These are phyloP conservation scores for Neodiprion fabricii DNA, from an alignment of 1,140 invertebrate species.

Conservation along the genomic window DNA sequence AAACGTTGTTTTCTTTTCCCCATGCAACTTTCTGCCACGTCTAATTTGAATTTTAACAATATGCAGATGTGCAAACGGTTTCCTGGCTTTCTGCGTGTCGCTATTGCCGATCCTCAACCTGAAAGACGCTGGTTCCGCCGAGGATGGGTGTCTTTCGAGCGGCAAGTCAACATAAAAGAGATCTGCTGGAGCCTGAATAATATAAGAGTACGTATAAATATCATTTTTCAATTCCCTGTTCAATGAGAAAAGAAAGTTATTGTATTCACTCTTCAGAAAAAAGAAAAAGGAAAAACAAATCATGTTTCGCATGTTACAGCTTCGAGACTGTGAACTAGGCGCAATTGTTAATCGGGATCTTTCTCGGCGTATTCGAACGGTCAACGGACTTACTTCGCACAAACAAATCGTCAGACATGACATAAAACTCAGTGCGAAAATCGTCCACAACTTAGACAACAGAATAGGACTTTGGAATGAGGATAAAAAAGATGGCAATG, in stretches of 20 bases:
- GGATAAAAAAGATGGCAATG: constrained; percentile 51
- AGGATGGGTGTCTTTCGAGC: constrained; percentile 98
- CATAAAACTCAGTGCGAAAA: constrained; percentile 91
- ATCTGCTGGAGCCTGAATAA: constrained; percentile 99
- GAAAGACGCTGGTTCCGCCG: constrained; percentile 94
- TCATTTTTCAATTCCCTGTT: neutral
- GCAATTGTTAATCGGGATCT: constrained; percentile 95
- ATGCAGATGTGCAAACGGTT: constrained; percentile 91
- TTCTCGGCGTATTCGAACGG: constrained; percentile 88
- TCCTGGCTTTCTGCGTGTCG: constrained; percentile 94
- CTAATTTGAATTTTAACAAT: constrained; percentile 16
- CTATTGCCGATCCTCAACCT: constrained; percentile 94
- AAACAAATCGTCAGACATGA: constrained; percentile 91
- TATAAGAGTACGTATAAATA: constrained; percentile 72
- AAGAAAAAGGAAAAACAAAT: neutral
- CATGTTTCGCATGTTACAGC: constrained; percentile 57
- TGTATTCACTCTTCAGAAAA: constrained; percentile 11
- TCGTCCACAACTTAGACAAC: constrained; percentile 93
- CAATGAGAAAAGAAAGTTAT: neutral
- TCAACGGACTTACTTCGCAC: constrained; percentile 92
- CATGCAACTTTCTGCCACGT: constrained; percentile 5
- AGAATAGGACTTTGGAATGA: constrained; percentile 82
- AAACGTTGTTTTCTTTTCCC: constrained; percentile 5
- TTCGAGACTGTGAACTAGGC: constrained; percentile 91
- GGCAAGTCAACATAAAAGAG: constrained; percentile 98